Evolutionary conservation across 2,113 vertebrate genomes (phyloP), one percentile per base, ranked within the genome.

Genomic region (Misgurnus mizolepis): DNA sequence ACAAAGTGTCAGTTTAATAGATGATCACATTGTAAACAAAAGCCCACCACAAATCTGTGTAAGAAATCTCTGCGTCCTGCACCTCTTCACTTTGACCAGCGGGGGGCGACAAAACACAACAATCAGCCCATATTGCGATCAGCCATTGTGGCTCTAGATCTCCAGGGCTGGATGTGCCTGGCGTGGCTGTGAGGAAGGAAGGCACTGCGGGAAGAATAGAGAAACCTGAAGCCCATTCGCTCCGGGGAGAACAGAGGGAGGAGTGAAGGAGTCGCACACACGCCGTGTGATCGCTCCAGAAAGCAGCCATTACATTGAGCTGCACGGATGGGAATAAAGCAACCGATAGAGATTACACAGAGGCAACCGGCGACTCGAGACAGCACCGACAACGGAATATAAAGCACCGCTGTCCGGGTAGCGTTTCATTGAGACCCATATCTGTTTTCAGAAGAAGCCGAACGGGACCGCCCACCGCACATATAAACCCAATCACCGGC

Each of bases 231-330:
- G 83, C 67, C 69, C 50, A 79, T 77, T 67, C 69, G 76, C 50
- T 61, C 76, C 17, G 22, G 66, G 68, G 80, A 53, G 80, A 53
- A 60, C 83, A 83, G 87, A 85, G 86, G 78, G 82, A 80, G 84
- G 78, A 73, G 76, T 85, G 81, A 83, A 67, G 56, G 69, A 55
- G 73, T n/a, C 69, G 43, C 65, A 79, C 72, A 80, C 56, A 78
- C 81, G 72, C 55, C 49, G 50, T 8, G 45, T 76, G 67, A 80
- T 66, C 85, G 77, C 83, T 86, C 87, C 2, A 82, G 84, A 84
- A 58, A 88, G 90, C 91, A 84, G 91, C 90, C 92, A 93, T 93
- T 93, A 84, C 85, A 80, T 75, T 80, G 84, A 86, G 78, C 82
- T 81, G 84, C 84, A 80, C 73, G 85, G 80, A 50, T 80, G 87